A percentile compares a stretch with the other conserved stretches of the same genome.
phyloP scores from a whole-genome alignment of 2,113 vertebrate species.

The Gavialis gangeticus region DNA sequence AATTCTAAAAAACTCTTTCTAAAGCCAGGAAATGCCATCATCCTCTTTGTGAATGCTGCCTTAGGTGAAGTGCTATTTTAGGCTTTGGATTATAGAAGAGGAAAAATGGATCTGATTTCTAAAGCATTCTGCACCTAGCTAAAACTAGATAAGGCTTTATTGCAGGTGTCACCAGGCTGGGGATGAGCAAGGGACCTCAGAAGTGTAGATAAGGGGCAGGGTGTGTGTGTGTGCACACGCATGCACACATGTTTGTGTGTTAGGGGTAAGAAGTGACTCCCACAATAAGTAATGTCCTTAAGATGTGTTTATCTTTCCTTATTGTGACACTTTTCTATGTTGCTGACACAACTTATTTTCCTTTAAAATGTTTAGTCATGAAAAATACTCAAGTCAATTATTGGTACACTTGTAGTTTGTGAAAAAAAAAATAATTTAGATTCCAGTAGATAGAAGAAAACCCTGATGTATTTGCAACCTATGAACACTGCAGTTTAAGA shows the following conservation, averaged over 20 bases:
- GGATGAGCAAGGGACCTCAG: background rate
- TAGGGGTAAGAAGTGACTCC: too few relatives aligned
- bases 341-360: background rate
- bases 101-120: background rate
- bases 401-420: background rate
- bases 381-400: background rate
- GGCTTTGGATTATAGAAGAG: background rate
- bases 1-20: constrained; percentile 17
- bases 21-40: constrained; percentile 1
- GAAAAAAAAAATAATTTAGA: background rate
- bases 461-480: background rate
- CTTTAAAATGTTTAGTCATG: background rate
- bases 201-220: background rate
- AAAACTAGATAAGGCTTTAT: background rate
- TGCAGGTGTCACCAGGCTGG: background rate
- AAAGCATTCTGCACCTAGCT: background rate
- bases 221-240: background rate
- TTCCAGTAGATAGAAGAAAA: background rate
- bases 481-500: background rate
- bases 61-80: constrained; percentile 4
- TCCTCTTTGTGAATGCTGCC: background rate
- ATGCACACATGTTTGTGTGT: too few relatives aligned
- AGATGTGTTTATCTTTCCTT: too few relatives aligned
- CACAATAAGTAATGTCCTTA: too few relatives aligned
- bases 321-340: background rate